Evolutionary conservation across 2,888 invertebrate genomes (phyloP), one percentile per base, ranked within the genome.

Genomic region (Chelonus formosanus): DNA sequence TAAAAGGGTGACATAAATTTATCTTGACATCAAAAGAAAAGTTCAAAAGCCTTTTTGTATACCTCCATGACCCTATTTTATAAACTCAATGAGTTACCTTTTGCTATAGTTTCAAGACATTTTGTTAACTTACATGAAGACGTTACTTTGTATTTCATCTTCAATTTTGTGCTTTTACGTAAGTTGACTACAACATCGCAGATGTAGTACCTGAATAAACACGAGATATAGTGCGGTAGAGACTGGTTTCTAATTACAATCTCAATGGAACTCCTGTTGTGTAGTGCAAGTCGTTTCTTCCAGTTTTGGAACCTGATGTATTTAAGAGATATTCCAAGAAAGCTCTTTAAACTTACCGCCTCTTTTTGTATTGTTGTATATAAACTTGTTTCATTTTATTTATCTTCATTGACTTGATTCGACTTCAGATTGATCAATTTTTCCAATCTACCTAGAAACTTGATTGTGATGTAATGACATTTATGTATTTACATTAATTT

Each of bases 181-280:
- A 6, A 40, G 40, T 40, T 40, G 4, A 40, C 40, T 40, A 6
- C 4, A 40, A 40, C 40, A 5, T 3, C 5, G 4, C 40, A 20
- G 20, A 20, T 70, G 67, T 68, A 67, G 56, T 68, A 67, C 63
- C 58, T 67, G 55, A 40, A 44, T 52, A 65, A 62, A 66, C 36
- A 53, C 7, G 53, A 54, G 45, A 43, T 44, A 10, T 35, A 45
- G 5, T 40, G 6, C 40, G 6, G 40, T 40, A 5, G 40, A 40
- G 40, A 40, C 40, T 40, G 45, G 43, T 50, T 67, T 67, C 70
- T 74, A 75, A 75, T 75, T 75, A 74, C 67, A 54, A 57, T 53
- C 53, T 71, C 63, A 69, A 72, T 71, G 70, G 68, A 63, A 67
- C 48, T 32, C 63, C 57, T 43, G 36, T 31, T 45, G 45, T 47